Evolutionary conservation across 1,140 invertebrate species (phyloP), one percentile per base, ranked within the genome.

Genomic region (Saccostrea echinata): DNA sequence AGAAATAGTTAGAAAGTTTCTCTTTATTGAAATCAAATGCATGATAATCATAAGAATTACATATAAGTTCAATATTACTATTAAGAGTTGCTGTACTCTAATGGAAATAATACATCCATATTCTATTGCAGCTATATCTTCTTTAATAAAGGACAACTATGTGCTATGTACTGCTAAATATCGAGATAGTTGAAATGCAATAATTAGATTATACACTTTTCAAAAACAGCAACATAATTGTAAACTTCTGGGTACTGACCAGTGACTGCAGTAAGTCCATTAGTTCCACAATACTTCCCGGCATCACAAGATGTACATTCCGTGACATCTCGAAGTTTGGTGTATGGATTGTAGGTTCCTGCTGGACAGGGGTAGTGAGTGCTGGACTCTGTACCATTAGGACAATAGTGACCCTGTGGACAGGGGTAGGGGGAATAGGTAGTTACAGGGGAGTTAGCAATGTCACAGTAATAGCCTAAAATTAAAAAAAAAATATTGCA

Each of bases 391-490:
- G 94, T 94, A 33, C 91, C 91, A 35, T 88, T 82, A 16, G 92
- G 92, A 86, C 94, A 94, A 87, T 93, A 94, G 90, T 93, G 90
- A 53, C 93, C 94, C 16, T 83, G 71, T n/a, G 93, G 93, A 85
- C 94, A 94, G 0, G 87, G 86, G 12, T 84, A 55, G 3, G 93
- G 94, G 85, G 89, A 93, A 88, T 93, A 94, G n/a, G 92, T 93
- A 33, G 81, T 91, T 0, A 94, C 89, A 9, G 93, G 94, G 21
- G 87, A 91, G 91, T 94, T 94, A 55, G 89, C 27, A 76, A 76
- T 76, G 68, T 76, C 84, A 88, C 94, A 94, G 88, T 91, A 94
- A 53, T 90, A 92, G 53, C 93, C 93, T 94, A 84, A 4, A 90
- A 86, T 33, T 83, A 24, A 76, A 61, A 61, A 64, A 43, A 43